phyloP scores from a whole-genome alignment of 2,888 invertebrate species.

The Drosophila robusta region DNA sequence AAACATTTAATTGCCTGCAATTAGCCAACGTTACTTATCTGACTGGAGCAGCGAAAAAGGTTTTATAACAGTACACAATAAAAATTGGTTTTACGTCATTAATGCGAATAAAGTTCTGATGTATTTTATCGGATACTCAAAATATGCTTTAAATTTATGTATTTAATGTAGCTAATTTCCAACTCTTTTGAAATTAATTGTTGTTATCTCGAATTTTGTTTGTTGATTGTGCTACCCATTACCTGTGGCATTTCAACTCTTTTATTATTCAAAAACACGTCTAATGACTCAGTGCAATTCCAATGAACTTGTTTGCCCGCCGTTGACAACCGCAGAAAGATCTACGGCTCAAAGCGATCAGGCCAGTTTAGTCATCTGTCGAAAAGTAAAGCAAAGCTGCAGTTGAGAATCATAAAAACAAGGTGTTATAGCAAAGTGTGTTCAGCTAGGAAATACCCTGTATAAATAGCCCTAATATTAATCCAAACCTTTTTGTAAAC shows the following conservation, averaged over 20 bases:
- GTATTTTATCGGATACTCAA: too few relatives aligned
- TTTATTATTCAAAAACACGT: neutral
- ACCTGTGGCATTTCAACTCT: conserved; percentile 1
- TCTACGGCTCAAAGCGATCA: conserved; percentile 8
- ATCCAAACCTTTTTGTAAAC: too few relatives aligned
- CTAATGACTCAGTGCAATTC: conserved; percentile 43
- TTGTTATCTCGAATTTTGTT: neutral
- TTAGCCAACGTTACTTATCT: conserved; percentile 56
- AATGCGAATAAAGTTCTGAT: neutral
- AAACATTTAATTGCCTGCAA: conserved; percentile 46
- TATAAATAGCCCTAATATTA: too few relatives aligned
- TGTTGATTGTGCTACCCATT: neutral
- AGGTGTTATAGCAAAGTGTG: neutral
- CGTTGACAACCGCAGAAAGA: conserved; percentile 42
- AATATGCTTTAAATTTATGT: neutral
- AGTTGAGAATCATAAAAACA: conserved; percentile 34
- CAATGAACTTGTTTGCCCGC: conserved; percentile 34
- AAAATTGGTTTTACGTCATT: conserved; percentile 1
- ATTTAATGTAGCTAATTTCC: neutral
- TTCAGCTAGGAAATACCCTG: neutral
- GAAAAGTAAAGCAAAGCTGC: conserved; percentile 22
- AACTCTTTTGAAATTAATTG: neutral
- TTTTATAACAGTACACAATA: neutral
- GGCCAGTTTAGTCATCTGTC: conserved; percentile 25
- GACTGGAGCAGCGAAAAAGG: conserved; percentile 10